Evolutionary conservation across 2,888 invertebrate genomes (phyloP), one percentile per base, ranked within the genome.

Genomic region (Toxonevra muliebris): DNA sequence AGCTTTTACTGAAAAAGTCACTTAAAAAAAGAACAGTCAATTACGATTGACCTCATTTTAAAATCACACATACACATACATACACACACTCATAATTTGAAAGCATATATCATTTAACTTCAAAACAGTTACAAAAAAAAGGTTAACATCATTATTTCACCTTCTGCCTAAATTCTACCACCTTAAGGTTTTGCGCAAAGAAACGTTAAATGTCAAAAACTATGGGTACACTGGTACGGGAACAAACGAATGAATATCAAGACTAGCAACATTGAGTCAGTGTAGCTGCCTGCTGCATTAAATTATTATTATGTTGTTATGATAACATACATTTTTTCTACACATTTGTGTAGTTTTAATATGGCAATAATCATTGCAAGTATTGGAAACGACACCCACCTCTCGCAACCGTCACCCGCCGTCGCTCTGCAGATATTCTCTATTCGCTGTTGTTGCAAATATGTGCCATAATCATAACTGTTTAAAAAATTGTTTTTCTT

Each of bases 101-200:
- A n/a, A n/a, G n/a, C 60, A 71, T 62, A 30, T 30, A 30, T 30
- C 30, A 30, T 2, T 30, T 30, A 30, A 7, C 30, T 30, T 30
- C 30, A 30, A 4, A 2, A 30, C 30, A 4, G 30, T 30, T 30
- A 30, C 3, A 65, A 59, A 74, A 65, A 59, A 74, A 78, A 76
- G 78, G 79, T 78, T 78, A 79, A 78, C 79, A 78, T 79, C 79
- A 78, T 78, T 78, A 78, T 78, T 78, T 78, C 78, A 79, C 78
- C 79, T 78, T 77, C 77, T 79, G 55, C 55, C 15, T 54, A 54
- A 20, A n/a, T 55, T 55, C 10, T 55, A 55, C n/a, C 55, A 55
- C 55, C 55, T 55, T 55, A 55, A 15, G 55, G 30, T 30, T 48
- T 45, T 17, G 11, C 55, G 15, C 57, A 40, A 50, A 64, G 55